Evolutionary conservation across 2,888 invertebrate genomes (phyloP).

Genomic region (Idaea dimidiata): DNA sequence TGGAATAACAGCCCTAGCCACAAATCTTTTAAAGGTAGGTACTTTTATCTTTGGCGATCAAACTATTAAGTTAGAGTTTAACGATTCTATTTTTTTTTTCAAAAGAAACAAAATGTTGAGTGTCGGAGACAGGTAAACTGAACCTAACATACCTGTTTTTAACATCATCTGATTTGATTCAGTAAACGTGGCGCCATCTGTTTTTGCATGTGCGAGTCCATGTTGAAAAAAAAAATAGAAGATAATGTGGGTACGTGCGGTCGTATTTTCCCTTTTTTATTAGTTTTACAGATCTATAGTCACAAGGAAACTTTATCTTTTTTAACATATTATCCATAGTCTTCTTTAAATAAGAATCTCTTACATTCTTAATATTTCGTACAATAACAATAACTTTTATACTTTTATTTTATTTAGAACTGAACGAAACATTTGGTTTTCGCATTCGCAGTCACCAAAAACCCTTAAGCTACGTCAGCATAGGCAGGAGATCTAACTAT

Average conservation of each 20-base stretch:
- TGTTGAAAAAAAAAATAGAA: background rate
- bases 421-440: too few species aligned
- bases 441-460: too few species aligned
- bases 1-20: too few species aligned
- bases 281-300: background rate
- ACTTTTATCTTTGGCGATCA: slow-evolving; percentile 27
- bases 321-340: too few species aligned
- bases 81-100: slow-evolving; percentile 33
- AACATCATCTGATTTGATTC: slow-evolving; percentile 51
- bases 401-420: too few species aligned
- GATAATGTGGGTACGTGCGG: background rate
- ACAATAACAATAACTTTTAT: too few species aligned
- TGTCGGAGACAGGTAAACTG: slow-evolving; percentile 33
- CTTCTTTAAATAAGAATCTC: too few species aligned
- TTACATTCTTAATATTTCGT: too few species aligned
- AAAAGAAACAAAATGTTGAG: slow-evolving; percentile 38
- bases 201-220: slow-evolving; percentile 24
- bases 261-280: background rate
- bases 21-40: background rate
- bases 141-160: slow-evolving; percentile 44
- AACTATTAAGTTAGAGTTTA: slow-evolving; percentile 40
- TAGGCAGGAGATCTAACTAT: too few species aligned
- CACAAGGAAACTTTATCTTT: too few species aligned
- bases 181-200: slow-evolving; percentile 53
- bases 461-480: too few species aligned